Evolutionary conservation across 2,797 vertebrate genomes (phyloP).

Genomic region (Cetoscarus ocellatus): DNA sequence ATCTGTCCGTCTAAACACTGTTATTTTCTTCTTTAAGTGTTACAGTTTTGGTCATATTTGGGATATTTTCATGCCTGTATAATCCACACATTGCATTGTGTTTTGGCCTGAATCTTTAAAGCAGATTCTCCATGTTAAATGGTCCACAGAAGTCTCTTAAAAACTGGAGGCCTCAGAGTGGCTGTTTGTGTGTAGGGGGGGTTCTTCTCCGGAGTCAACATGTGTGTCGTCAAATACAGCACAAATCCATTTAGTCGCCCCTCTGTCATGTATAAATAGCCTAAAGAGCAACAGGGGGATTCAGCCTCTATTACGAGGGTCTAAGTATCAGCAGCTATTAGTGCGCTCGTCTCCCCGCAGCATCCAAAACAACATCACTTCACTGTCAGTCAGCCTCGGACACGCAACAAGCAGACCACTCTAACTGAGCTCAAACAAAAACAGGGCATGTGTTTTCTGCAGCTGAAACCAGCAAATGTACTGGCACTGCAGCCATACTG

Average conservation of each 20-base stretch:
- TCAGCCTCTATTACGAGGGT: conserved; percentile 51
- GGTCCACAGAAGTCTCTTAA: too few relatives aligned
- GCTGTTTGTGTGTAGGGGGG: conserved; percentile 24
- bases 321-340: conserved; percentile 74
- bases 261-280: conserved; percentile 67
- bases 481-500: too few relatives aligned
- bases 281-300: conserved; percentile 72
- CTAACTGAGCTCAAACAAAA: neutral
- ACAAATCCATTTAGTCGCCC: conserved; percentile 59
- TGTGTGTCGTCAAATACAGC: conserved; percentile 44
- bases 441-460: neutral
- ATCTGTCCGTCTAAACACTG: too few relatives aligned
- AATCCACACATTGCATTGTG: too few relatives aligned
- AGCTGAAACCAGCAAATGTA: too few relatives aligned
- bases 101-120: neutral
- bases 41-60: too few relatives aligned
- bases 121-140: neutral
- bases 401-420: neutral
- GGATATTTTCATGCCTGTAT: too few relatives aligned
- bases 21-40: too few relatives aligned
- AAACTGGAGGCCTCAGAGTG: neutral
- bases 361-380: conserved; percentile 43
- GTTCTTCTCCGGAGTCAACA: conserved; percentile 13
- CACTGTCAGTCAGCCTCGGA: conserved; percentile 44
- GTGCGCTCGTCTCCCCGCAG: conserved; percentile 49